Percentiles rank a stretch among this genome's conserved stretches.
These are phyloP conservation scores for Gastracanthus pulcherrimus DNA, from an alignment of 2,888 invertebrate genomes.

Conservation along the genomic window DNA sequence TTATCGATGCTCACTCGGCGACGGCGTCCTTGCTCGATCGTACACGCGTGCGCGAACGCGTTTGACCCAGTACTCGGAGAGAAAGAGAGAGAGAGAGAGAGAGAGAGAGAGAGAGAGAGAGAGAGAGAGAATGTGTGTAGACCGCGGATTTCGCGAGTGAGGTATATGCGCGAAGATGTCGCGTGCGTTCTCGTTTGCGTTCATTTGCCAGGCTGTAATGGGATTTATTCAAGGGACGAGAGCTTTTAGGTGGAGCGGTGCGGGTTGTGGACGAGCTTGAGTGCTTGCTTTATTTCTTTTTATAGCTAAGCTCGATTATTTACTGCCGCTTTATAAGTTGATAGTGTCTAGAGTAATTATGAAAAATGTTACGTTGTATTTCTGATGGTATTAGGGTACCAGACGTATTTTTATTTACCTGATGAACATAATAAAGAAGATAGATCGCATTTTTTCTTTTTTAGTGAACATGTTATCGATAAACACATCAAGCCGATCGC, in stretches of 20 bases:
- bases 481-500: too few relatives aligned
- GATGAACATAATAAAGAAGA: too few relatives aligned
- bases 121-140: not conserved
- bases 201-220: not conserved
- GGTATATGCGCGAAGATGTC: conserved; percentile 10
- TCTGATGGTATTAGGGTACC: too few relatives aligned
- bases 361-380: too few relatives aligned
- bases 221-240: conserved; percentile 20
- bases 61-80: conserved; percentile 32
- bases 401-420: too few relatives aligned
- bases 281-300: not conserved
- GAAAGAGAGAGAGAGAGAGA: not conserved
- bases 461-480: too few relatives aligned
- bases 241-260: not conserved
- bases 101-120: not conserved
- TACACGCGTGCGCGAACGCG: not conserved
- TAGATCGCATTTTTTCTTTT: too few relatives aligned
- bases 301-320: not conserved
- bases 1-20: conserved; percentile 45
- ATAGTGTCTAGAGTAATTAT: too few relatives aligned
- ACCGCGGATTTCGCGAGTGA: not conserved
- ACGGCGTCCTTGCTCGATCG: not conserved
- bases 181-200: conserved; percentile 12
- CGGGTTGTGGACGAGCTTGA: not conserved
- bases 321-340: not conserved